Base-by-base conservation (phyloP, 2,888 invertebrate genomes). In the Drosophila robusta region DNA sequence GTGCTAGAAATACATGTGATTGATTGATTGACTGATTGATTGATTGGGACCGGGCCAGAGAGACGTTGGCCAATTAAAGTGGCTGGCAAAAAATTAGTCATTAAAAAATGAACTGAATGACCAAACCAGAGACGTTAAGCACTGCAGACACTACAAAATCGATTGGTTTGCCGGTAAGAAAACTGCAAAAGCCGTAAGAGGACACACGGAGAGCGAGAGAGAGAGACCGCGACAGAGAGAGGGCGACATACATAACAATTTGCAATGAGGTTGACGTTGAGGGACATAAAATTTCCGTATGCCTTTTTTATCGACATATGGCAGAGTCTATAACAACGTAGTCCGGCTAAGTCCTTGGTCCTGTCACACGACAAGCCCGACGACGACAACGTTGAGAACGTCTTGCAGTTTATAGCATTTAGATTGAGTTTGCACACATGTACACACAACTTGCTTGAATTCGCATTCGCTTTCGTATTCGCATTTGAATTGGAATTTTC, bases 251-350 rank as follows among this genome's bases (percentile, higher is more conserved):
- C 74, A 75, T 64, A 76, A 78, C 76, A 80, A 76, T 73, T 80
- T 88, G 78, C 84, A 87, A 87, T 87, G 70, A 76, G 84, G 80
- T 80, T 80, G 81, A 78, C 75, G 88, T 77, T 85, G 80, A 84
- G 79, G 87, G 81, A 89, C 90, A 84, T 89, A 82, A 76, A 89
- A 90, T 84, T 87, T 84, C 86, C 82, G 79, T 89, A 77, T 75
- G 75, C 69, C 75, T 65, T 79, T 79, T 71, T 63, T 82, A 86
- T 83, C 85, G 85, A 83, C 87, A 74, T 80, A 57, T 65, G 66
- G 62, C 68, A 61, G 52, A 62, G 75, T 69, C 49, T 74, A 39
- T 45, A 77, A 39, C 61, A 56, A 55, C 70, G 52, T 65, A 63
- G 63, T 69, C 70, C 78, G 56, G 73, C 36, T 41, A 44, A 55